Conservation (phyloP, 2,888 invertebrate genomes). For the Eurytoma californica region DNA sequence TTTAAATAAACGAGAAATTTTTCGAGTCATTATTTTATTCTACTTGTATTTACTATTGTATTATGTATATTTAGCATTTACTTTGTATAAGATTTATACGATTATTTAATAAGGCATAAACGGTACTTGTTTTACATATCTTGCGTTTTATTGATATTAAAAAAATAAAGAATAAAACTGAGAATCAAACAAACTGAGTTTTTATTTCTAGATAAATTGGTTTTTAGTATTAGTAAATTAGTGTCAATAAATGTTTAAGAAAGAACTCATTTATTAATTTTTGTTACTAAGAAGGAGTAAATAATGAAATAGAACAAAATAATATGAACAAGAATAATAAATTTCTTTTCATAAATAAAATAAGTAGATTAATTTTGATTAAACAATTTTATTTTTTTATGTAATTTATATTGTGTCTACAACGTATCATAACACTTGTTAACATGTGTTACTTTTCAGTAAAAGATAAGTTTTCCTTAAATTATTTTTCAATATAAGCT, state of each 20-base stretch:
- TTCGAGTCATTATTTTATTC: slow-evolving; percentile 44
- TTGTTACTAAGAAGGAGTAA: too few relatives aligned
- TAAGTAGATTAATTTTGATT: too few relatives aligned
- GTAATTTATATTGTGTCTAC: too few relatives aligned
- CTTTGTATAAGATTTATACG: slow-evolving; percentile 23
- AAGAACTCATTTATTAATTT: too few relatives aligned
- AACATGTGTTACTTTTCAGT: too few relatives aligned
- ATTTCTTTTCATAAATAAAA: too few relatives aligned
- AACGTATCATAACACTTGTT: too few relatives aligned
- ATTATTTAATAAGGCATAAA: slow-evolving; percentile 39
- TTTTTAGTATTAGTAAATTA: not conserved
- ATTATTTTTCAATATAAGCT: too few relatives aligned
- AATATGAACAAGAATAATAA: too few relatives aligned
- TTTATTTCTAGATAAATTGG: not conserved
- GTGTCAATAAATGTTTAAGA: too few relatives aligned
- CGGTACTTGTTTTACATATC: slow-evolving; percentile 49
- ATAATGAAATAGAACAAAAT: too few relatives aligned
- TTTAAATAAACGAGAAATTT: slow-evolving; percentile 24
- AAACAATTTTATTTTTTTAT: too few relatives aligned
- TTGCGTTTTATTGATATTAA: slow-evolving; percentile 30
- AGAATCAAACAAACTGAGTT: not conserved
- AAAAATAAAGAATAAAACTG: slow-evolving; percentile 34
- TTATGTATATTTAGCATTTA: slow-evolving; percentile 35
- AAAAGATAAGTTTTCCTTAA: not conserved
- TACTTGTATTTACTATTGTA: slow-evolving; percentile 35